A percentile compares a stretch with the other conserved stretches of the same genome.
Conservation (phyloP, 2,797 vertebrate species). For the Poecilia velifera region DNA sequence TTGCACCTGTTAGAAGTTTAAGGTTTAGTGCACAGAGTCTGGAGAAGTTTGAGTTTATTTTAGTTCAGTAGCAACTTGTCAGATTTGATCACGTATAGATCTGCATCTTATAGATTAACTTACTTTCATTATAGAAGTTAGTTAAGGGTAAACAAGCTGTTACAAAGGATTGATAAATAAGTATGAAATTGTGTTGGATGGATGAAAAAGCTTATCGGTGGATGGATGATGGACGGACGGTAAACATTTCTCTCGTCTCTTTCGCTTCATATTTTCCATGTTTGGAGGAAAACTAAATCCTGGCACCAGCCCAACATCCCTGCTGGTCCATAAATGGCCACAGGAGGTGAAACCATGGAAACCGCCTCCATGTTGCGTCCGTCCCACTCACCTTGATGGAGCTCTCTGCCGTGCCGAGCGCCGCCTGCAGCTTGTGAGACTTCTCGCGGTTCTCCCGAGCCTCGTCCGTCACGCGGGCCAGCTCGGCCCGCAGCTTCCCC, state of each 20-base stretch:
- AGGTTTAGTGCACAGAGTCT: no score
- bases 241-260: background rate
- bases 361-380: no score
- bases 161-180: no score
- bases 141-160: no score
- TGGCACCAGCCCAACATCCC: background rate
- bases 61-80: background rate
- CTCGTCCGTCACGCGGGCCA: slow-evolving; percentile 91
- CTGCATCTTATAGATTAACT: background rate
- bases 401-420: slow-evolving; percentile 84
- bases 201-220: background rate
- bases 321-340: background rate
- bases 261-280: background rate
- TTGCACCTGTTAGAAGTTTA: background rate
- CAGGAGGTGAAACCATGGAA: background rate
- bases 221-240: background rate
- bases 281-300: background rate
- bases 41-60: background rate
- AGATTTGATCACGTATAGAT: background rate
- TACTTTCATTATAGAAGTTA: no score
- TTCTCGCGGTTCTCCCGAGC: slow-evolving; percentile 89
- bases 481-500: slow-evolving; percentile 90
- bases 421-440: slow-evolving; percentile 90
- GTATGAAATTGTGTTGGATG: background rate
- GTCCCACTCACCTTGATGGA: slow-evolving; percentile 84